Conservation (phyloP, 2,888 invertebrate genomes). For the Drosophila paucipuncta region DNA sequence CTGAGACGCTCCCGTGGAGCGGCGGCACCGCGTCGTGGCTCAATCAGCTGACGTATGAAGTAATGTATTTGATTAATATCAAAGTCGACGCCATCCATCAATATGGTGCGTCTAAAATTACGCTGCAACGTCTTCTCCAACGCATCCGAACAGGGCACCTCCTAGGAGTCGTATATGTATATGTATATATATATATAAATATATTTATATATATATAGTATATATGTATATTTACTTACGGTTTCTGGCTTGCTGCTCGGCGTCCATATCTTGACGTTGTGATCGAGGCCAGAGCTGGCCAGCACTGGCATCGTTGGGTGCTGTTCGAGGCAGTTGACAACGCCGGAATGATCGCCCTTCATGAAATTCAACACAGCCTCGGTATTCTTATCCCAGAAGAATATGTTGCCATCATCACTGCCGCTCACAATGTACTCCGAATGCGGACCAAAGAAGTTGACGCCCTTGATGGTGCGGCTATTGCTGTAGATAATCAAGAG, state of each 20-base stretch:
- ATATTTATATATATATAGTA: not conserved
- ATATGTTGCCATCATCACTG: slow-evolving; percentile 95
- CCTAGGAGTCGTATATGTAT: slow-evolving; percentile 7
- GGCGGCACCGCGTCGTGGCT: slow-evolving; percentile 45
- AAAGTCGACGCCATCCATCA: slow-evolving; percentile 58
- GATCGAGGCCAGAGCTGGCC: slow-evolving; percentile 95
- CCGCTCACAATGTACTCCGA: slow-evolving; percentile 97
- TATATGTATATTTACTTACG: slow-evolving; percentile 50
- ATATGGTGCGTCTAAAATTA: slow-evolving; percentile 72
- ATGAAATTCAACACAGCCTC: slow-evolving; percentile 96
- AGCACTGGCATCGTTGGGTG: slow-evolving; percentile 95
- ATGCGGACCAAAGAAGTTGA: slow-evolving; percentile 96
- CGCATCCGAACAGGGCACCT: slow-evolving; percentile 10
- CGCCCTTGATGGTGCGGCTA: slow-evolving; percentile 93
- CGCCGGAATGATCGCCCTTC: slow-evolving; percentile 92
- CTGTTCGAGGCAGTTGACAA: slow-evolving; percentile 95
- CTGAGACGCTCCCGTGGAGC: not conserved
- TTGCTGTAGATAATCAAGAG: slow-evolving; percentile 85
- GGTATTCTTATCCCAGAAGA: slow-evolving; percentile 95
- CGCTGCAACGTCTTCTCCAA: slow-evolving; percentile 75
- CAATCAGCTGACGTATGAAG: slow-evolving; percentile 81
- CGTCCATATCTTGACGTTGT: slow-evolving; percentile 97
- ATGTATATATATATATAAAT: not conserved
- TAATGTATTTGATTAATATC: slow-evolving; percentile 80
- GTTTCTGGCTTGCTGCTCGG: slow-evolving; percentile 85